phyloP scores from a whole-genome alignment of 2,888 invertebrate species.

The Epirrhoe alternata region DNA sequence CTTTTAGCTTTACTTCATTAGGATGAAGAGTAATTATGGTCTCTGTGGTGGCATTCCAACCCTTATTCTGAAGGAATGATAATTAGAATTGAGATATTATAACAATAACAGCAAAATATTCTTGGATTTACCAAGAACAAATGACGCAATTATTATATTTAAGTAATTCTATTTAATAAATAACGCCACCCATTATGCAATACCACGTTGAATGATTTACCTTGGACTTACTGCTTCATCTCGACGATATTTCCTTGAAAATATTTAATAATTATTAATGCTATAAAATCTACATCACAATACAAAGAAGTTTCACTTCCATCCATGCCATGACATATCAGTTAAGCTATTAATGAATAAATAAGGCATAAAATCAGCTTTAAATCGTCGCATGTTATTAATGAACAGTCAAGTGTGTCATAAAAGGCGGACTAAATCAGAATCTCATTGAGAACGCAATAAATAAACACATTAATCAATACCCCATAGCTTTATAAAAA shows the following conservation, averaged over 20 bases:
- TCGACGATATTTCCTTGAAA: slow-evolving; percentile 13
- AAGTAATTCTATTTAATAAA: background rate
- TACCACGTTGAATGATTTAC: background rate
- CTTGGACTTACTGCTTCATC: background rate
- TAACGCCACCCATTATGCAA: slow-evolving; percentile 6
- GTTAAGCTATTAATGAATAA: slow-evolving; percentile 30
- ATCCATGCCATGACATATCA: slow-evolving; percentile 20
- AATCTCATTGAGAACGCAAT: slow-evolving; percentile 42
- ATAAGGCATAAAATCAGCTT: slow-evolving; percentile 28
- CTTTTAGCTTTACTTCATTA: slow-evolving; percentile 41
- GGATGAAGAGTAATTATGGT: slow-evolving; percentile 26
- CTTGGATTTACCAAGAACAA: slow-evolving; percentile 1
- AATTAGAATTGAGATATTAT: background rate
- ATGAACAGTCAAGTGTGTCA: slow-evolving; percentile 31
- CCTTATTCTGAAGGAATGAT: slow-evolving; percentile 7
- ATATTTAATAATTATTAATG: slow-evolving; percentile 18
- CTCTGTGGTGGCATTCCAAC: slow-evolving; percentile 22
- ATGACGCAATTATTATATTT: background rate
- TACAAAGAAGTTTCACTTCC: slow-evolving; percentile 23
- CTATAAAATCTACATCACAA: slow-evolving; percentile 30
- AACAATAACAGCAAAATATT: background rate
- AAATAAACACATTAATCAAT: slow-evolving; percentile 37
- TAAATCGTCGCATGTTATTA: slow-evolving; percentile 26
- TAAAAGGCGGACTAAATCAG: slow-evolving; percentile 51
- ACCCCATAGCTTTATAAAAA: slow-evolving; percentile 34